A percentile compares a stretch with the other conserved stretches of the same genome.
Evolutionary conservation across 2,888 invertebrate genomes (phyloP).

Genomic region (Nymphalis c-album): DNA sequence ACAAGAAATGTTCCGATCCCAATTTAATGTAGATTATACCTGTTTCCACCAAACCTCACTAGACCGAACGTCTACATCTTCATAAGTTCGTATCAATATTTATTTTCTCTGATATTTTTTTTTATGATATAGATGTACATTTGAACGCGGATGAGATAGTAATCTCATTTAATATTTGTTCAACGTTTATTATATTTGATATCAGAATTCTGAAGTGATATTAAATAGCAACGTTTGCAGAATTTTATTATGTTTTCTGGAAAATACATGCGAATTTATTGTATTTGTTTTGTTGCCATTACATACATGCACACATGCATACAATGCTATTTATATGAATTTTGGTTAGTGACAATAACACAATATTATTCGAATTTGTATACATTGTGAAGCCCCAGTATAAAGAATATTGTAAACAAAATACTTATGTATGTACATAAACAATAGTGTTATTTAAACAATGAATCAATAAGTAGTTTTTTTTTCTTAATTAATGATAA

Average conservation of each 20-base stretch:
- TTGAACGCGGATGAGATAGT: slow-evolving; percentile 11
- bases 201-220: slow-evolving; percentile 12
- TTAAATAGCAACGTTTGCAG: slow-evolving; percentile 6
- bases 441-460: not conserved
- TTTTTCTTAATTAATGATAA: slow-evolving; percentile 1
- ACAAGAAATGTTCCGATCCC: not conserved
- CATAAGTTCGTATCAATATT: no score
- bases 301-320: no score
- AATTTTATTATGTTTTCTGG: not conserved
- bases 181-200: slow-evolving; percentile 10
- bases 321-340: no score
- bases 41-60: no score
- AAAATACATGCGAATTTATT: not conserved
- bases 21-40: not conserved
- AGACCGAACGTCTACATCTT: no score
- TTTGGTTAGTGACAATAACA: no score
- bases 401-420: no score
- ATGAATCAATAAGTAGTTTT: not conserved
- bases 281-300: not conserved
- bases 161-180: slow-evolving; percentile 13
- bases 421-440: not conserved
- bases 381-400: not conserved
- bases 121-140: not conserved
- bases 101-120: not conserved
- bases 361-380: not conserved